Evolutionary conservation across 2,888 invertebrate species (phyloP).

Genomic region (Cheiracanthium punctorium): DNA sequence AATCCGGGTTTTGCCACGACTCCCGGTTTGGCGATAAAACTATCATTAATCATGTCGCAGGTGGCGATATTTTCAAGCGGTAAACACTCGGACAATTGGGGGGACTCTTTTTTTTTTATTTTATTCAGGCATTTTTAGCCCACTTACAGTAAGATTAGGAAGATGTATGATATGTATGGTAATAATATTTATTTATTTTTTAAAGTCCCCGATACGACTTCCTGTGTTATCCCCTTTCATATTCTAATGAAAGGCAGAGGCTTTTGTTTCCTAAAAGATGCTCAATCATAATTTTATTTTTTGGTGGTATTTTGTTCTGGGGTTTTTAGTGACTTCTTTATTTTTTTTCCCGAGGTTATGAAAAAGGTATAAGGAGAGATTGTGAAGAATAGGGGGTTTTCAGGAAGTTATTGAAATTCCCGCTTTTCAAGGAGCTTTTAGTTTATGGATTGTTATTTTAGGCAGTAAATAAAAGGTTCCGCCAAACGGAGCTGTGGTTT

Average conservation of each 20-base stretch:
- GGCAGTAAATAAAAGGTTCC: conserved; percentile 64
- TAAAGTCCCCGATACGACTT: conserved; percentile 31
- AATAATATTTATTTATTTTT: conserved; percentile 63
- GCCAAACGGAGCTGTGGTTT: conserved; percentile 30
- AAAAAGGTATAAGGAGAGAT: conserved; percentile 20
- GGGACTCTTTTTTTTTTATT: conserved; percentile 17
- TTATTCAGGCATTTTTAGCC: background rate
- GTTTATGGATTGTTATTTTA: conserved; percentile 69
- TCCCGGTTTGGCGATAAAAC: conserved; percentile 67
- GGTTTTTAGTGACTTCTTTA: background rate
- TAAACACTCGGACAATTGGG: conserved; percentile 60
- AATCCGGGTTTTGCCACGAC: conserved; percentile 45
- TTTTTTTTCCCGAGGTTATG: background rate
- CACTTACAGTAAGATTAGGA: conserved; percentile 55
- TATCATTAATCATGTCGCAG: conserved; percentile 70
- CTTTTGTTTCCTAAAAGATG: conserved; percentile 53
- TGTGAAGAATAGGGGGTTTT: conserved; percentile 58
- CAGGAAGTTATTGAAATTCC: conserved; percentile 69
- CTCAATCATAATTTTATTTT: conserved; percentile 33
- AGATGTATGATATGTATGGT: conserved; percentile 49
- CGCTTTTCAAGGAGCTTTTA: conserved; percentile 53
- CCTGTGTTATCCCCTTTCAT: conserved; percentile 48
- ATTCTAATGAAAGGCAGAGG: conserved; percentile 51
- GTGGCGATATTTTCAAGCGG: conserved; percentile 61
- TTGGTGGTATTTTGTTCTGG: conserved; percentile 16